A percentile compares a stretch with the other conserved stretches of the same genome.
Evolutionary conservation across 2,888 invertebrate genomes (phyloP).

Genomic region (Perizoma affinitatum): DNA sequence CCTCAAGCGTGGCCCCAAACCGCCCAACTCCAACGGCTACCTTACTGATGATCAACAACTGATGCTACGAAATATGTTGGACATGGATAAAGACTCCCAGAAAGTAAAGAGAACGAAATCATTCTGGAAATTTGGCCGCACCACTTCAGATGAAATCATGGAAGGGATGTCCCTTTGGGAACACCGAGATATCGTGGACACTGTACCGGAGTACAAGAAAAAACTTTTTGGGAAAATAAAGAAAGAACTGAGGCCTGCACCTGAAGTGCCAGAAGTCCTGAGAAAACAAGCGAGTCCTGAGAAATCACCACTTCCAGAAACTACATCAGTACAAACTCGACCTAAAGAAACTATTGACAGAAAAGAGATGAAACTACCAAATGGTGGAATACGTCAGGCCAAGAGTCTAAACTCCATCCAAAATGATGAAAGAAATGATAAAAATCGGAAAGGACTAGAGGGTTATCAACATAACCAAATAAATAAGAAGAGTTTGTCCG

Average conservation of each 20-base stretch:
- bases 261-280: slow-evolving; percentile 63
- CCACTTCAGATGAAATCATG: slow-evolving; percentile 89
- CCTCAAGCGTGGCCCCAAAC: slow-evolving; percentile 69
- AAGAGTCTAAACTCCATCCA: slow-evolving; percentile 78
- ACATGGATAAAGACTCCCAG: slow-evolving; percentile 85
- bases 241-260: slow-evolving; percentile 73
- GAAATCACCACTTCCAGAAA: slow-evolving; percentile 56
- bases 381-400: slow-evolving; percentile 77
- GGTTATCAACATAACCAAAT: slow-evolving; percentile 64
- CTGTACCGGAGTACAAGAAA: slow-evolving; percentile 83
- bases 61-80: slow-evolving; percentile 76
- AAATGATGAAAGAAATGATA: slow-evolving; percentile 68
- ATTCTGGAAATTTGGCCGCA: slow-evolving; percentile 92
- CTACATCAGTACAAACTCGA: slow-evolving; percentile 59
- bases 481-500: slow-evolving; percentile 75
- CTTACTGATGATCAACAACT: slow-evolving; percentile 83
- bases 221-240: slow-evolving; percentile 76
- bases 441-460: slow-evolving; percentile 55
- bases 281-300: slow-evolving; percentile 61
- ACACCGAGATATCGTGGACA: slow-evolving; percentile 92
- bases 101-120: slow-evolving; percentile 92
- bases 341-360: slow-evolving; percentile 77
- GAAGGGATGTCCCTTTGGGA: slow-evolving; percentile 95
- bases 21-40: slow-evolving; percentile 70
- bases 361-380: slow-evolving; percentile 70